phyloP scores from a whole-genome alignment of 53 echinoderm and acorn worm genomes.

The Antedon mediterranea region DNA sequence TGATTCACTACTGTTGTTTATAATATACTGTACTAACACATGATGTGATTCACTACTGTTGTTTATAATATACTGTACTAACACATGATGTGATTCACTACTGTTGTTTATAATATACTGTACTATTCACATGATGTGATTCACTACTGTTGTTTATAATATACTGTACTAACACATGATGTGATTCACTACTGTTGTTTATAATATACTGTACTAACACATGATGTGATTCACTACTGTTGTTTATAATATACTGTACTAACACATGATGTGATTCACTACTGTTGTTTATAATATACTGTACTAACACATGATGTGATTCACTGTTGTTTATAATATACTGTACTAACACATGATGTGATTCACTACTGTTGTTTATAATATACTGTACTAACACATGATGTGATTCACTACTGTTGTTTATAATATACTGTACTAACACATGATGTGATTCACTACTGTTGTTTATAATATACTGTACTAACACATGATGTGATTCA shows the following conservation, averaged over 20 bases:
- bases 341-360: constrained; percentile 55
- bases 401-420: constrained; percentile 80
- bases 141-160: constrained; percentile 29
- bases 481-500: constrained; percentile 84
- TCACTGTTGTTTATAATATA: constrained; percentile 19
- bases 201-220: constrained; percentile 21
- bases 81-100: constrained; percentile 89
- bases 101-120: background rate
- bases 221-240: constrained; percentile 88
- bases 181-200: constrained; percentile 65
- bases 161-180: constrained; percentile 41
- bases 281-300: background rate
- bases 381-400: constrained; percentile 36
- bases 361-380: constrained; percentile 43
- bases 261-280: constrained; percentile 85
- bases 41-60: constrained; percentile 93
- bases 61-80: background rate
- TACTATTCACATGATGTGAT: constrained; percentile 69
- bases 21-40: constrained; percentile 22
- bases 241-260: background rate
- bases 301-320: constrained; percentile 65
- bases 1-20: constrained; percentile 55
- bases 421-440: constrained; percentile 16
- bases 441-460: constrained; percentile 83
- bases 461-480: background rate